Evolutionary conservation across 2,888 invertebrate genomes (phyloP), one percentile per base, ranked within the genome.

Genomic region (Andrena minutula): DNA sequence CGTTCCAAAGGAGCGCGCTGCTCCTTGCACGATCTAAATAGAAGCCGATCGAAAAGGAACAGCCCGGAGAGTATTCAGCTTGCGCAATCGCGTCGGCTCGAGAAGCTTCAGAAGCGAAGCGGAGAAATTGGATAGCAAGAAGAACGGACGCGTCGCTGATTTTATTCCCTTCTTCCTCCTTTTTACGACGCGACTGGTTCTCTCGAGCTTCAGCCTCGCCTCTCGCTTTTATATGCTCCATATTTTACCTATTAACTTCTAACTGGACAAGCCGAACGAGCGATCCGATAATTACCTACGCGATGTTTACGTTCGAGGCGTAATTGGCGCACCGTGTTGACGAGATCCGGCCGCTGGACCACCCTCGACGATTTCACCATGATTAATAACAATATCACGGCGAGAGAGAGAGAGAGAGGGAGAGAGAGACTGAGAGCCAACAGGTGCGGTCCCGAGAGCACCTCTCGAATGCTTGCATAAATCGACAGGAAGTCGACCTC

Each of bases 341-440:
- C 69, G 51, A 60, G 66, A 28, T 30, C 51, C 20, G n/a, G 47
- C 16, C 56, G 35, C 56, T 58, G 47, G 87, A 82, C 87, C 87
- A 87, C 87, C 87, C 23, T 73, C 76, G 86, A 81, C 69, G 87
- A 69, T 73, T 80, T 79, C 84, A 84, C 79, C 74, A 61, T 82
- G 86, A 82, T 86, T 79, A 82, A 86, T 86, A 82, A 82, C 65
- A 73, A 73, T 73, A 72, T 60, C 61, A 71, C 63, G 28, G 58
- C 7, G 32, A 32, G 56, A 16, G 10, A 20, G 20, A 23, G 23
- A 66, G 20, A 69, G 35, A 26, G 35, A 41, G 10, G 23, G 41
- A 16, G 41, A 41, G 41, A 41, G 41, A 41, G 41, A 16, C 16
- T 32, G 69, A 35, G 49, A 20, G 47, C 4, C 12, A 41, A n/a